phyloP scores from a whole-genome alignment of 2,888 invertebrate species.

The Idaea dimidiata region DNA sequence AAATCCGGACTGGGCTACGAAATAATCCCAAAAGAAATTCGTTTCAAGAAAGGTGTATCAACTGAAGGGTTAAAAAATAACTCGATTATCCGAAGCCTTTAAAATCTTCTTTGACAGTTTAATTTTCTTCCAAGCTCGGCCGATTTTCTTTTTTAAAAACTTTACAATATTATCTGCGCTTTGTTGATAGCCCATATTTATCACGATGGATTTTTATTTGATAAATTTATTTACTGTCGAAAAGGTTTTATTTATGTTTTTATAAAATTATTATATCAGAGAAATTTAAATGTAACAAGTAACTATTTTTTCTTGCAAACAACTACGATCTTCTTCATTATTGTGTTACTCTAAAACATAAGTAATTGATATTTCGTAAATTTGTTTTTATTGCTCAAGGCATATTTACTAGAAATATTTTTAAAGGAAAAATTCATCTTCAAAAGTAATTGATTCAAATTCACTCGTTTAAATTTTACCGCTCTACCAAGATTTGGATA shows the following conservation, averaged over 20 bases:
- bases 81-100: conserved; percentile 45
- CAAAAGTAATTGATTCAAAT: no score
- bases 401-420: no score
- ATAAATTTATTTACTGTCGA: background rate
- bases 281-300: no score
- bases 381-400: no score
- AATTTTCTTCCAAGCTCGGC: conserved; percentile 42
- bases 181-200: conserved; percentile 1
- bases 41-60: conserved; percentile 28
- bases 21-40: conserved; percentile 22
- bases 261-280: no score
- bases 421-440: no score
- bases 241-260: background rate
- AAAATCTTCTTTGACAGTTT: conserved; percentile 50
- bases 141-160: conserved; percentile 37
- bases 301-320: no score
- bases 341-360: no score
- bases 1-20: conserved; percentile 20
- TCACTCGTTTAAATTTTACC: no score
- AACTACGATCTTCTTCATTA: no score
- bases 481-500: no score
- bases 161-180: background rate
- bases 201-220: background rate
- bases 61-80: conserved; percentile 46
- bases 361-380: no score